phyloP scores from a whole-genome alignment of 1,140 invertebrate genomes.

The Trichomalopsis sarcophagae region DNA sequence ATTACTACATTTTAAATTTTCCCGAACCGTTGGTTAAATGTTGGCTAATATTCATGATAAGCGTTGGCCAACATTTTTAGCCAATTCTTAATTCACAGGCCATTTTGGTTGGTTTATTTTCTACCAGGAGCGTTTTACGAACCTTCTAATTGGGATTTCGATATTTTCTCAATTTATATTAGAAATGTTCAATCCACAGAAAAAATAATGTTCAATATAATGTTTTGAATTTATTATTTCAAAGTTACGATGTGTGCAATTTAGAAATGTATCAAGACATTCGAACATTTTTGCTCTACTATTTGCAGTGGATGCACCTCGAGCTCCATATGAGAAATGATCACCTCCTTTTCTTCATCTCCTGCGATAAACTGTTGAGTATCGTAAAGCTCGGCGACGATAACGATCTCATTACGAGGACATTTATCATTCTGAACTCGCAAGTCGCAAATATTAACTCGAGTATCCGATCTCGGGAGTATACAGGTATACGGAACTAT shows the following conservation, averaged over 20 bases:
- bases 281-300: not conserved
- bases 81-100: too few species aligned
- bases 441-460: constrained; percentile 45
- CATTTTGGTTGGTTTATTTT: too few species aligned
- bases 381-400: constrained; percentile 35
- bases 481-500: constrained; percentile 5
- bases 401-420: constrained; percentile 48
- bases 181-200: not conserved
- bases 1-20: too few species aligned
- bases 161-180: not conserved
- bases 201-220: not conserved
- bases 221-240: not conserved
- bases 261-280: constrained; percentile 1
- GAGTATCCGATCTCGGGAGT: constrained; percentile 24
- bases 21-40: too few species aligned
- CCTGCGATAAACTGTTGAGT: constrained; percentile 36
- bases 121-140: too few species aligned
- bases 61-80: too few species aligned
- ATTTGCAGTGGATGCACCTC: not conserved
- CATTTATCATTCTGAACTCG: constrained; percentile 45
- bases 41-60: too few species aligned
- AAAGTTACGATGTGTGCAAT: not conserved
- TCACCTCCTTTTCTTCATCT: constrained; percentile 27
- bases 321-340: constrained; percentile 39
- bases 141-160: too few species aligned